Base-by-base conservation (phyloP, 1,140 invertebrate species). In the Helicoverpa zea region DNA sequence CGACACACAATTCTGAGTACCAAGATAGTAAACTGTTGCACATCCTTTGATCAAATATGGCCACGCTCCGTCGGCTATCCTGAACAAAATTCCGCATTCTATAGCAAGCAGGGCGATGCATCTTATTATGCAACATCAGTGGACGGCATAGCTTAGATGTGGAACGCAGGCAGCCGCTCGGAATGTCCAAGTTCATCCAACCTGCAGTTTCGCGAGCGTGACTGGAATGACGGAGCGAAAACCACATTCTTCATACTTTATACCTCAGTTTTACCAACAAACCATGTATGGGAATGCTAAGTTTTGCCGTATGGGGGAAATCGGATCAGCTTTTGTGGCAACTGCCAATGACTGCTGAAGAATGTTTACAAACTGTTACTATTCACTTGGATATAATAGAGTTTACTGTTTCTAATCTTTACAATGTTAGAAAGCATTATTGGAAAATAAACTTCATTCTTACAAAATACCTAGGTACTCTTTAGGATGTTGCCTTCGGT, bases 161-260 rank as follows among this genome's bases (percentile, higher is more conserved):
- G 56, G 73, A 76, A 29, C 47, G 73, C 13, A n/a, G 56, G 29
- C 52, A 61, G 64, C 43, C 64, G 64, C 35, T 16, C 16, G 73
- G 73, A 76, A 76, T 76, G 56, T 14, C 58, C 43, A 76, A 76
- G 73, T 76, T 76, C 73, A 76, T 63, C 73, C 73, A 76, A 76
- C 73, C 73, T 76, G 73, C 73, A 76, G 73, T 76, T 76, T 76
- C 58, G 51, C 43, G 58, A 29, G 51, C 73, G 73, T 76, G 73
- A 76, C 73, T 76, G 10, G 73, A 63, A 76, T 76, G 73, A 76
- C 16, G 35, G 73, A 76, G 73, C 73, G 73, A 76, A 76, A 76
- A 61, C 73, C 58, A 63, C 73, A 76, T 76, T 76, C 73, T 76
- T 76, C 43, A 76, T 51, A 61, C 73, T 76, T 73, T 58, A 73